phyloP scores from a whole-genome alignment of 1,140 invertebrate species.

The Cotesia chilonis region DNA sequence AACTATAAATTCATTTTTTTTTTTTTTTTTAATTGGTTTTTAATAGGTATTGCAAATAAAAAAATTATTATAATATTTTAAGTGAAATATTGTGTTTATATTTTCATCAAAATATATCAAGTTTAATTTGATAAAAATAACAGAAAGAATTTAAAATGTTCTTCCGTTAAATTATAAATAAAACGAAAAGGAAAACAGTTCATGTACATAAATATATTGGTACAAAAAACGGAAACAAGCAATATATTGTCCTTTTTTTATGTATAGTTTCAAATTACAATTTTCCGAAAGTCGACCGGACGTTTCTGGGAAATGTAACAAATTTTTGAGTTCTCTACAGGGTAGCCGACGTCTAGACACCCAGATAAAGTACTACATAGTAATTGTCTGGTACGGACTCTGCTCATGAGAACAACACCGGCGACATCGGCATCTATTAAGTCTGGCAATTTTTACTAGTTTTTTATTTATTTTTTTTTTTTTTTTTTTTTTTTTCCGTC shows the following conservation, averaged over 20 bases:
- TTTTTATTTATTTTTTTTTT: constrained; percentile 4
- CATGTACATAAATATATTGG: constrained; percentile 48
- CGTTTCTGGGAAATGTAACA: constrained; percentile 51
- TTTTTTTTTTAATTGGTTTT: too few species aligned
- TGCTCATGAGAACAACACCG: constrained; percentile 29
- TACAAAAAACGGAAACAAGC: constrained; percentile 1
- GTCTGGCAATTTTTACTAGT: background rate
- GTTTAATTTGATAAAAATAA: too few species aligned
- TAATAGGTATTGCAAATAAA: too few species aligned
- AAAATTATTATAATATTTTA: too few species aligned
- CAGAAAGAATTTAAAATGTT: too few species aligned
- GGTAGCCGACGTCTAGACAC: constrained; percentile 56
- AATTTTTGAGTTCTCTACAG: constrained; percentile 21
- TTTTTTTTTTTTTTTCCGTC: background rate
- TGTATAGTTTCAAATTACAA: background rate
- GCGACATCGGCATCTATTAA: constrained; percentile 22
- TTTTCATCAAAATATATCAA: too few species aligned
- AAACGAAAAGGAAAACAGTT: constrained; percentile 37
- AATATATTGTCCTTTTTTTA: background rate
- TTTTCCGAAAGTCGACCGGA: constrained; percentile 30
- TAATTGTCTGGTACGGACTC: constrained; percentile 51
- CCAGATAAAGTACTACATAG: constrained; percentile 48
- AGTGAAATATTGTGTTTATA: too few species aligned
- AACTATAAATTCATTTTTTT: too few species aligned
- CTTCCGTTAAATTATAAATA: too few species aligned